A percentile compares a stretch with the other conserved stretches of the same genome.
phyloP scores from a whole-genome alignment of 2,113 vertebrate genomes.

The Dromiciops gliroides region DNA sequence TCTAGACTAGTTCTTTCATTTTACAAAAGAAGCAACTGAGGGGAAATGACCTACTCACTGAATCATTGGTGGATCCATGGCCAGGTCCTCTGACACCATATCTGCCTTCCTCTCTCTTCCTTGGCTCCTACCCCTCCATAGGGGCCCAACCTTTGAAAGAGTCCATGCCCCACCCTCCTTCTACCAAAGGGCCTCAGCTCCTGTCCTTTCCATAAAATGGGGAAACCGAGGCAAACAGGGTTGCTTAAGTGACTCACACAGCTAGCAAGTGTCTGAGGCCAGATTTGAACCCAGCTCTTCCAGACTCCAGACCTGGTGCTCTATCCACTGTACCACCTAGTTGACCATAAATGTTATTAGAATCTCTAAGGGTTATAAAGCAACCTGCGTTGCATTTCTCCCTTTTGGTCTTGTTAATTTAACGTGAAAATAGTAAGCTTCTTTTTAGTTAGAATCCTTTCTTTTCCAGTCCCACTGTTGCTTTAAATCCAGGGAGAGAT shows the following conservation, averaged over 20 bases:
- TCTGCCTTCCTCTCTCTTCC: too few species aligned
- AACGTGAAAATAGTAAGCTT: neutral
- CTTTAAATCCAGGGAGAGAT: neutral
- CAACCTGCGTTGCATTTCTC: neutral
- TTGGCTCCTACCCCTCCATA: too few species aligned
- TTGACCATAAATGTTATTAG: neutral
- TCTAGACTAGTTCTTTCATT: too few species aligned
- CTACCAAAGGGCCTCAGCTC: too few species aligned
- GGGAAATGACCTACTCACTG: too few species aligned
- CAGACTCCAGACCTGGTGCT: neutral
- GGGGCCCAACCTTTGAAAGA: too few species aligned
- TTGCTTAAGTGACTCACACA: neutral
- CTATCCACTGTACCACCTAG: neutral
- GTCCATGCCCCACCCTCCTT: too few species aligned
- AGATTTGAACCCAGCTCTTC: neutral
- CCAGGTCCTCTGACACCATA: too few species aligned
- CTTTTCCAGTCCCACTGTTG: neutral
- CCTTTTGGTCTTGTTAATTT: neutral
- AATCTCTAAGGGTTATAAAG: neutral
- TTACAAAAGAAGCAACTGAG: too few species aligned
- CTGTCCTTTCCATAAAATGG: too few species aligned
- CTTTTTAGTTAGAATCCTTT: neutral
- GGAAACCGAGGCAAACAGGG: neutral
- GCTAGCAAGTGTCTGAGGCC: neutral
- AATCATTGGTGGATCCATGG: too few species aligned